These are phyloP conservation scores for Pristionchus exspectatus DNA, from an alignment of 2,888 invertebrate species.

Conservation along the genomic window DNA sequence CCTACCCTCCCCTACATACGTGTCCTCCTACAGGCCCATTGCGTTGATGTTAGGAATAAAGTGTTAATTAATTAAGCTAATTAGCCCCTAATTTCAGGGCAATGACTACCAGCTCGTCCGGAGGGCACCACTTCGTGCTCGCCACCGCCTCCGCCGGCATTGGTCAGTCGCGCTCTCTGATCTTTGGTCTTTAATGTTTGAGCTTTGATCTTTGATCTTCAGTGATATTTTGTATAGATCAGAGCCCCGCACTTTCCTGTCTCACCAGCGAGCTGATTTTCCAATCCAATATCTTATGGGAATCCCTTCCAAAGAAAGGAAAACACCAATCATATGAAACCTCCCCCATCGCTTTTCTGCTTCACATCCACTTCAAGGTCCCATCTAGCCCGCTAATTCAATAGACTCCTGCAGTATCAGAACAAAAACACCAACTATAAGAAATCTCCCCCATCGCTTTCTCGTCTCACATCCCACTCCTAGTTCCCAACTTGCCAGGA, in stretches of 20 bases:
- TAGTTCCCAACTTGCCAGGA: background rate
- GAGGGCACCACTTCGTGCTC: slow-evolving; percentile 48
- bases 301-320: too few relatives aligned
- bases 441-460: background rate
- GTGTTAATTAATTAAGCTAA: background rate
- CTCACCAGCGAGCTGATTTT: too few relatives aligned
- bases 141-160: slow-evolving; percentile 50
- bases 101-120: slow-evolving; percentile 46
- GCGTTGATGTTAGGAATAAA: too few relatives aligned
- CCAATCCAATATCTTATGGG: too few relatives aligned
- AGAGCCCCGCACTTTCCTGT: background rate
- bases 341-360: too few relatives aligned
- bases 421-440: background rate
- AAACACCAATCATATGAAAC: too few relatives aligned
- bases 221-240: background rate
- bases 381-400: too few relatives aligned
- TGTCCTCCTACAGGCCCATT: too few relatives aligned
- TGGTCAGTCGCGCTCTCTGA: background rate
- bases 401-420: too few relatives aligned
- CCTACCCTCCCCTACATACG: too few relatives aligned
- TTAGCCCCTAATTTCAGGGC: background rate
- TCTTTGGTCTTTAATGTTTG: background rate
- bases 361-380: too few relatives aligned
- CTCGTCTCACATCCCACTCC: background rate
- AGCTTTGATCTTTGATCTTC: background rate